Percentiles rank a stretch among this genome's conserved stretches.
phyloP scores from a whole-genome alignment of 2,888 invertebrate species.

The Macrophya annulata region DNA sequence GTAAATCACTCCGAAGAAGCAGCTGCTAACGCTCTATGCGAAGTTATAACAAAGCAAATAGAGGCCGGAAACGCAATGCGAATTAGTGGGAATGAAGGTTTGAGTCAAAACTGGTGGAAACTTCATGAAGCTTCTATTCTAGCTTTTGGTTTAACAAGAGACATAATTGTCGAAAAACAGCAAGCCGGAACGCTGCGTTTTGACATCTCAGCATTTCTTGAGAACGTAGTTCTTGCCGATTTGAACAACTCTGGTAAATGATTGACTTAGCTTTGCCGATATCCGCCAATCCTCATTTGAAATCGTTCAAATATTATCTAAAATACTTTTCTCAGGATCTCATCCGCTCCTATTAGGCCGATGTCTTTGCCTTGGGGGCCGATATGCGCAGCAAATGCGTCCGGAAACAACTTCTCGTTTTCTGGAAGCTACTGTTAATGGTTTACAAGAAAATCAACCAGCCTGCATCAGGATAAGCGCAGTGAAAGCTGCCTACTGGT shows the following conservation, averaged over 20 bases:
- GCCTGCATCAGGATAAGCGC: conserved; percentile 82
- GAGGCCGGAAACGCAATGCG: conserved; percentile 81
- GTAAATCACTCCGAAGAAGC: conserved; percentile 80
- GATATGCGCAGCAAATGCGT: conserved; percentile 80
- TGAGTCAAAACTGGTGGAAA: conserved; percentile 83
- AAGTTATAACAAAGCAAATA: conserved; percentile 83
- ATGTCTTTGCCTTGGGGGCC: conserved; percentile 82
- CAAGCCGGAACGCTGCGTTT: conserved; percentile 72
- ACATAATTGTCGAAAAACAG: conserved; percentile 77
- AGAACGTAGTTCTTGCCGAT: conserved; percentile 80
- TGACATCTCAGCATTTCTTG: conserved; percentile 77
- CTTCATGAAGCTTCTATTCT: conserved; percentile 85
- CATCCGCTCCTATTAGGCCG: conserved; percentile 82
- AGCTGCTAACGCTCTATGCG: conserved; percentile 82
- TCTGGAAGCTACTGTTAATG: conserved; percentile 82
- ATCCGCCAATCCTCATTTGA: conserved; percentile 19
- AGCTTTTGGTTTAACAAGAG: conserved; percentile 82
- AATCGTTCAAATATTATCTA: conserved; percentile 1
- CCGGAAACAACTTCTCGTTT: conserved; percentile 79
- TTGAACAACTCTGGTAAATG: conserved; percentile 78
- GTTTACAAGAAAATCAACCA: conserved; percentile 81
- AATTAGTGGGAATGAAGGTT: conserved; percentile 71
- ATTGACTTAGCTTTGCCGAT: not conserved
- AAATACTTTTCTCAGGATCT: conserved; percentile 69
- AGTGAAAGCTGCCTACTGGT: conserved; percentile 80